phyloP scores from a whole-genome alignment of 2,888 invertebrate genomes.

The Synergus laeviventris region DNA sequence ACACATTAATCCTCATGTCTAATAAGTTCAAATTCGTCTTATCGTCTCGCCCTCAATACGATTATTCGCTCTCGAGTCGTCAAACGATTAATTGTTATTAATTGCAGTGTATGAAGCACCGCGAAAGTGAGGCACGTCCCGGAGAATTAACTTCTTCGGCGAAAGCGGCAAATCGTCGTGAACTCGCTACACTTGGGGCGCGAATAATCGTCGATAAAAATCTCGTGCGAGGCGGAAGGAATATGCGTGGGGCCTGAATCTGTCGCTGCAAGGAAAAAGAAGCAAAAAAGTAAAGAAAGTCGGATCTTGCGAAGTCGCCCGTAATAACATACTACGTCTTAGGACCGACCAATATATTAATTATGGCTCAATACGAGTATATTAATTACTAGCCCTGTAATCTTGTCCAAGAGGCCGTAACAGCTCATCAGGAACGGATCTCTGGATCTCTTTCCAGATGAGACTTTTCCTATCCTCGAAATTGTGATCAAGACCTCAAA shows the following conservation, averaged over 20 bases:
- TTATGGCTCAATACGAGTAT: conserved; percentile 73
- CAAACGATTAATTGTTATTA: conserved; percentile 57
- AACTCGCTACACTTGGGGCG: conserved; percentile 54
- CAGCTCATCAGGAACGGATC: not conserved
- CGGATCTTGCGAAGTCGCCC: conserved; percentile 26
- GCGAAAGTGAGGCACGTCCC: conserved; percentile 39
- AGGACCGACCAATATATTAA: conserved; percentile 70
- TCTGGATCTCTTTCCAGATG: conserved; percentile 40
- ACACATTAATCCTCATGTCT: not conserved
- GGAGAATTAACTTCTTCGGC: conserved; percentile 45
- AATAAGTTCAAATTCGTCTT: not conserved
- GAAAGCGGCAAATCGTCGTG: conserved; percentile 48
- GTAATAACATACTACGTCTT: conserved; percentile 69
- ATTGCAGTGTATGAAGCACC: conserved; percentile 55
- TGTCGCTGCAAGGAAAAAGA: conserved; percentile 59
- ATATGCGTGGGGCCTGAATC: conserved; percentile 57
- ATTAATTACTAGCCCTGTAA: conserved; percentile 73
- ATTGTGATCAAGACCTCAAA: not conserved
- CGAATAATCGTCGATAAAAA: conserved; percentile 63
- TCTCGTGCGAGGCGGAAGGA: conserved; percentile 41
- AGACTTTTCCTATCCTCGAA: conserved; percentile 28
- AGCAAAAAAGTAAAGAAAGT: not conserved
- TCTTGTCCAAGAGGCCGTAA: conserved; percentile 52
- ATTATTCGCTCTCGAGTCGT: conserved; percentile 44
- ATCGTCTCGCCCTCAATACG: not conserved